Percentiles rank a stretch among this genome's conserved stretches.
Evolutionary conservation across 1,140 invertebrate genomes (phyloP).

Genomic region (Glossosoma conforme): DNA sequence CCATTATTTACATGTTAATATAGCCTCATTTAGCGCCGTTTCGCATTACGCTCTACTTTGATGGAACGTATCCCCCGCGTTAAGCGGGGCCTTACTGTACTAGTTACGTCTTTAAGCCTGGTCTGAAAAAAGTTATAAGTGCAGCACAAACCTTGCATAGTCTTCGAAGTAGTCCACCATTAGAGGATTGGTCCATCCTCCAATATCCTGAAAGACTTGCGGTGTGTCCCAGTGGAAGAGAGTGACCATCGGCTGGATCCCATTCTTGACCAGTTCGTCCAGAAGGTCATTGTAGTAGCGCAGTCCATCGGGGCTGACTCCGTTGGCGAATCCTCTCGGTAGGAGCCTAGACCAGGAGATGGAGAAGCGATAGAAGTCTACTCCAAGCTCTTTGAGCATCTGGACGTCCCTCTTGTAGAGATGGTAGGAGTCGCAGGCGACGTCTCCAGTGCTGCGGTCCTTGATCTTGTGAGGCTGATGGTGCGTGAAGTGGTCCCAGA

Average conservation of each 20-base stretch:
- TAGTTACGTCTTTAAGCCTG: no score
- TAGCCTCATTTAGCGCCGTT: no score
- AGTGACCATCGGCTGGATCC: constrained; percentile 39
- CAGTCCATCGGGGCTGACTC: constrained; percentile 26
- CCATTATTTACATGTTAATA: no score
- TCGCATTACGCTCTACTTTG: no score
- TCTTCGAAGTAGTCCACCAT: constrained; percentile 46
- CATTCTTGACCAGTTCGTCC: constrained; percentile 43
- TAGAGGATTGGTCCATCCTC: constrained; percentile 29
- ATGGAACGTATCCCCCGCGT: no score
- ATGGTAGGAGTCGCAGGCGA: constrained; percentile 58
- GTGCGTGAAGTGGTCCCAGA: constrained; percentile 48
- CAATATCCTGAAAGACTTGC: constrained; percentile 22
- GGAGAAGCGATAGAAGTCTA: constrained; percentile 47
- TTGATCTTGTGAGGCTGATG: constrained; percentile 36
- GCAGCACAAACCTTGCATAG: no score
- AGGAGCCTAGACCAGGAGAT: constrained; percentile 50
- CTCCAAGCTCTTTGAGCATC: constrained; percentile 46
- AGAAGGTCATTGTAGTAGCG: constrained; percentile 32
- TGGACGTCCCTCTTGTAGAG: constrained; percentile 53
- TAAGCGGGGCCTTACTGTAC: no score
- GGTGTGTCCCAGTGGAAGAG: constrained; percentile 36
- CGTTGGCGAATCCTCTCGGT: constrained; percentile 37
- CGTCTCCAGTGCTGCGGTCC: constrained; percentile 46
- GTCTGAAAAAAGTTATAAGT: no score